Evolutionary conservation across 2,113 vertebrate species (phyloP), one percentile per base, ranked within the genome.

Genomic region (Argyrosomus japonicus): DNA sequence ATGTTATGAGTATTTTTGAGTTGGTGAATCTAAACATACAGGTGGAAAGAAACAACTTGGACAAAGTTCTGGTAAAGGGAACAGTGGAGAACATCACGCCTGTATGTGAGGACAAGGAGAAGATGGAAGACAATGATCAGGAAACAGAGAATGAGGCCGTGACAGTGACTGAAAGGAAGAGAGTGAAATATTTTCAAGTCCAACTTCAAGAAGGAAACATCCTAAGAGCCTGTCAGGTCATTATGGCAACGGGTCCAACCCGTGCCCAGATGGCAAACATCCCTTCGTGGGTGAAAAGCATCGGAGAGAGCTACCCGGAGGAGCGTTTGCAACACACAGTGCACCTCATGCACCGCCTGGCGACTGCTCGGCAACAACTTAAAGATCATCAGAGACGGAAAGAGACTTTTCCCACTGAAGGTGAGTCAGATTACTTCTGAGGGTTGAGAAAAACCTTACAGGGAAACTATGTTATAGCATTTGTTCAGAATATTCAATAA

Each of bases 211-310:
- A 87, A 0, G 95, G 94, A 6, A 48, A 50, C 6, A 45, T 76
- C 15, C 25, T 95, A 8, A 92, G 93, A 64, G 91, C 94, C 5
- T 83, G 43, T 7, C 87, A 40, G 8, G 85, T 96, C 0, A 80
- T 96, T 3, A 65, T 96, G 91, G 95, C 95, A 12, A 95, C 94
- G 6, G 95, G 95, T 50, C 94, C 95, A 0, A 96, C 94, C 5
- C 87, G 95, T 21, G 91, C 91, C 36, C 95, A 94, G 74, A 95
- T 96, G 95, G 94, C 92, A 14, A 96, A 95, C 84, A 91, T 96
- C 71, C 95, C 95, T 0, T 25, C 53, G 3, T 96, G 95, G 95
- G 95, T 95, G 29, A 71, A 40, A 23, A 65, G 67, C 40, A 94
- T 96, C 6, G 73, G 65, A 15, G 94, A 96, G 86, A 93, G 53